Conservation (phyloP, 2,113 vertebrate species). For the Tetrax tetrax region DNA sequence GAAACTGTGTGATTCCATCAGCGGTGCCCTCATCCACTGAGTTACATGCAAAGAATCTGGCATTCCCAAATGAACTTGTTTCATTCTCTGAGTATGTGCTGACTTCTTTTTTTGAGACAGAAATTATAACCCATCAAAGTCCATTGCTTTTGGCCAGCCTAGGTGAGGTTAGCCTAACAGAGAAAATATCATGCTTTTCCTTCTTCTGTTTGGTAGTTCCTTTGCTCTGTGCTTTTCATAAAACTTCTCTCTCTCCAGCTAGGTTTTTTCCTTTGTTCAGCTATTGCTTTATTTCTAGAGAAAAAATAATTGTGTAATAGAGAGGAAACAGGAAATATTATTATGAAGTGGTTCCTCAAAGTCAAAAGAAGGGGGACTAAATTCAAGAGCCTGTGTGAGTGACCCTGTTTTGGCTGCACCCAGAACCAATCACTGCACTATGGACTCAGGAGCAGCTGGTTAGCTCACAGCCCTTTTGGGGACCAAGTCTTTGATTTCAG, state of each 20-base stretch:
- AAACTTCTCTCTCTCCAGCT: not conserved
- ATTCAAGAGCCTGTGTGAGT: not conserved
- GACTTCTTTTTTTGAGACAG: not conserved
- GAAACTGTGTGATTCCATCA: conserved; percentile 5
- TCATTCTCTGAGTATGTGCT: not conserved
- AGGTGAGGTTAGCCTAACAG: not conserved
- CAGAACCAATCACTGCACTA: not conserved
- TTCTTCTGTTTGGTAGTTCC: not conserved
- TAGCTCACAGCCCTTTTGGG: not conserved
- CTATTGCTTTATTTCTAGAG: not conserved
- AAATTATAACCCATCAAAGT: not conserved
- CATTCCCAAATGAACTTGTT: not conserved
- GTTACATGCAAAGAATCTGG: not conserved
- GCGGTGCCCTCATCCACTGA: not conserved
- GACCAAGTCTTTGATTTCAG: not conserved
- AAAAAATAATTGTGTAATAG: not conserved
- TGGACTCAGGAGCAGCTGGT: not conserved
- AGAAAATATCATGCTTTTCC: not conserved
- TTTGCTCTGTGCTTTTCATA: not conserved
- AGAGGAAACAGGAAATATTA: not conserved
- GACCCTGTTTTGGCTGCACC: not conserved
- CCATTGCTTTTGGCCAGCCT: not conserved
- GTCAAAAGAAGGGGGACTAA: not conserved
- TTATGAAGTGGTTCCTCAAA: not conserved
- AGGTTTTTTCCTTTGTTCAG: not conserved